Evolutionary conservation across 2,797 vertebrate genomes (phyloP), one percentile per base, ranked within the genome.

Genomic region (Ctenosaura bakeri): DNA sequence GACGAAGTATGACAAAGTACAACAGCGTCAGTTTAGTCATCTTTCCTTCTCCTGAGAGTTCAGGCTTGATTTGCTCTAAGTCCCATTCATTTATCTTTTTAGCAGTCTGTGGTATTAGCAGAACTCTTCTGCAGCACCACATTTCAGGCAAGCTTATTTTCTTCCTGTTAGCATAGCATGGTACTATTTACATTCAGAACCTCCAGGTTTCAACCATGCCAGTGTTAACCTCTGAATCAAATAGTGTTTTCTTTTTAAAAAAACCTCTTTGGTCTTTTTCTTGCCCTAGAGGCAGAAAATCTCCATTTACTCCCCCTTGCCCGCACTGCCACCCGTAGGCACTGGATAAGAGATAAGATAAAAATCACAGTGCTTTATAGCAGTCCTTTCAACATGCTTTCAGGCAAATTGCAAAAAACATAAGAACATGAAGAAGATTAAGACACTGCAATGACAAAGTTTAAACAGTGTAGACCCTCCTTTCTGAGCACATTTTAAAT

Each of bases 331-430:
- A 16, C 18, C 46, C 86, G 79, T 29, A 85, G 35, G 2, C 42
- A 38, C 50, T 81, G 81, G 13, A 73, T 26, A 77, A 16, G 35
- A 20, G n/a, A 54, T 73, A 50, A 87, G 56, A 66, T 80, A 46
- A 77, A 77, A 77, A 80, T 79, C 74, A 87, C 14, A 50, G n/a
- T 87, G 59, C 62, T 87, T 78, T 77, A 77, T 62, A 77, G 85
- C 3, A 62, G 56, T 73, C 52, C 62, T 24, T 46, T 89, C 78
- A 38, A 54, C 32, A 29, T 38, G 52, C 56, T 69, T 56, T 13
- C 69, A 83, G 54, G 26, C 71, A 74, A 83, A 83, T 83, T 4
- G 16, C 22, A 62, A 59, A 76, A 18, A 82, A 42, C 35, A 77
- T 77, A 35, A 77, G 74, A 64, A 64, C 38, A 35, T 74, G 80